Evolutionary conservation across 2,797 vertebrate genomes (phyloP).

Genomic region (Chaetophractus vellerosus): DNA sequence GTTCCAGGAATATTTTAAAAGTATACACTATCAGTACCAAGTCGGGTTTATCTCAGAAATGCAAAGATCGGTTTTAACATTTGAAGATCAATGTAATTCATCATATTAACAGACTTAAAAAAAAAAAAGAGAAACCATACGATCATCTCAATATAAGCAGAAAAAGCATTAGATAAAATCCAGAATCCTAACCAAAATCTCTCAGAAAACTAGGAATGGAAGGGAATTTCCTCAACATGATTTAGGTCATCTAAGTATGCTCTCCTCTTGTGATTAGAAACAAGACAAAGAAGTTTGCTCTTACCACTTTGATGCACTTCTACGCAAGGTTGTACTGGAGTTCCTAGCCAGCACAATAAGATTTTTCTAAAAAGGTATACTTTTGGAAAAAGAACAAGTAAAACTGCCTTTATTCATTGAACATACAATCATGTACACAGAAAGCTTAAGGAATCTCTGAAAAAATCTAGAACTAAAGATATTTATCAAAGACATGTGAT

Average conservation of each 20-base stretch:
- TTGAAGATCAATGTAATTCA: background rate
- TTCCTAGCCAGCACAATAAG: background rate
- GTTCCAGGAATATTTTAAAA: background rate
- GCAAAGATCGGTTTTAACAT: background rate
- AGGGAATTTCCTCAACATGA: background rate
- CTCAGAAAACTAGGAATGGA: background rate
- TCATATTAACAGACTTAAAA: background rate
- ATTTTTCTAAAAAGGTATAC: background rate
- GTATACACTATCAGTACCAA: background rate
- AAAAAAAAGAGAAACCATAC: background rate
- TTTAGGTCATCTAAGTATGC: background rate
- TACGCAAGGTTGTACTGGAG: background rate
- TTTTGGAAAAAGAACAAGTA: background rate
- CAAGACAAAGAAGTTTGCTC: background rate
- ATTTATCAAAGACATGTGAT: background rate
- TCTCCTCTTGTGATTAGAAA: background rate
- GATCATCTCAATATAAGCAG: background rate
- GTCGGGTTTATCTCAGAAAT: background rate
- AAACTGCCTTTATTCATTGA: background rate
- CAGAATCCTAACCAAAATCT: background rate
- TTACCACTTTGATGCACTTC: background rate
- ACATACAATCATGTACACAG: background rate
- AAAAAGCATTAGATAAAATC: background rate
- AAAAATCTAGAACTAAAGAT: background rate
- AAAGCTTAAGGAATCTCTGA: background rate